A percentile compares a stretch with the other conserved stretches of the same genome.
Evolutionary conservation across 2,113 vertebrate genomes (phyloP).

Genomic region (Macaca mulatta): DNA sequence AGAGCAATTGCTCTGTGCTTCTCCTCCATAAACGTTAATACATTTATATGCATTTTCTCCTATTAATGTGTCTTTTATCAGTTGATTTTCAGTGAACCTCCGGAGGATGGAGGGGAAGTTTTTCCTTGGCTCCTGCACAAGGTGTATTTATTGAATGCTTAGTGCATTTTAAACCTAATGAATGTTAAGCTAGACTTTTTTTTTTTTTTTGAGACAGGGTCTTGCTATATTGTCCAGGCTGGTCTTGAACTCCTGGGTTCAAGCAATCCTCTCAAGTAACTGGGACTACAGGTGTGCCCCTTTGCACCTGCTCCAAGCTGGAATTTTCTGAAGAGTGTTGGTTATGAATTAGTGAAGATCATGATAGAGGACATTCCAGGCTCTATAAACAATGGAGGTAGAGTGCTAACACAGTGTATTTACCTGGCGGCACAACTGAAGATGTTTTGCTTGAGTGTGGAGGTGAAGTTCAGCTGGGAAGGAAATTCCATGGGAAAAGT

Average conservation of each 20-base stretch:
- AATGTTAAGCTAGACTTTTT: neutral
- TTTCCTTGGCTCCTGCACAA: neutral
- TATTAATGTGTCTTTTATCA: neutral
- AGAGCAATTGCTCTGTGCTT: neutral
- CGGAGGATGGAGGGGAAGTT: neutral
- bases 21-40: neutral
- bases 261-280: neutral
- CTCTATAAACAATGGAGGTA: neutral
- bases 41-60: neutral
- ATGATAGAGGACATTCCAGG: neutral
- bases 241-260: neutral
- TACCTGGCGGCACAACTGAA: rapidly evolving
- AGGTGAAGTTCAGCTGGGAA: neutral
- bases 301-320: neutral
- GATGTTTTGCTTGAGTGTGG: neutral
- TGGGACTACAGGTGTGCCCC: neutral
- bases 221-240: neutral
- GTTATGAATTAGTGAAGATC: neutral
- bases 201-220: neutral
- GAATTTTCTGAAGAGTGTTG: neutral
- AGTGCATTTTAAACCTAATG: neutral
- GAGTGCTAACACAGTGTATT: too few relatives aligned
- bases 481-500: neutral
- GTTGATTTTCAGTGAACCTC: neutral
- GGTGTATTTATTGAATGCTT: neutral